Evolutionary conservation across 2,888 invertebrate genomes (phyloP).

Genomic region (Drosophila prostipennis): DNA sequence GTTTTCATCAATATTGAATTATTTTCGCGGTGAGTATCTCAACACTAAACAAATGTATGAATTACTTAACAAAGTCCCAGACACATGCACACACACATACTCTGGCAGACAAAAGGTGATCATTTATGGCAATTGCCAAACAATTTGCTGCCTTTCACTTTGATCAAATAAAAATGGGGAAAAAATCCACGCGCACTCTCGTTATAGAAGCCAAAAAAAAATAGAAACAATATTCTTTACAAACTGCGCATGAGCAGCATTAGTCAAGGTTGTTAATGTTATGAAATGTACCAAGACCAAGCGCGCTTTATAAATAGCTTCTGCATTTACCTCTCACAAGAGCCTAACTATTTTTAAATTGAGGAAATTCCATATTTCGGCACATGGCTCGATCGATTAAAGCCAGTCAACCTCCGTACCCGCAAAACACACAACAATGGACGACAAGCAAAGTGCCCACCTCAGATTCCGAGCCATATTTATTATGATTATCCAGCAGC

Average conservation of each 20-base stretch:
- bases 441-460: conserved; percentile 10
- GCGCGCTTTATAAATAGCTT: conserved; percentile 55
- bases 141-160: conserved; percentile 73
- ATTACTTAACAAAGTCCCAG: conserved; percentile 41
- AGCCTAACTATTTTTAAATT: conserved; percentile 68
- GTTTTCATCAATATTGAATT: conserved; percentile 99
- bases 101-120: conserved; percentile 45
- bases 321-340: conserved; percentile 50
- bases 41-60: conserved; percentile 53
- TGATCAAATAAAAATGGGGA: conserved; percentile 33
- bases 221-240: conserved; percentile 61
- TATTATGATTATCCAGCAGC: conserved; percentile 35
- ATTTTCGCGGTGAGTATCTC: conserved; percentile 93
- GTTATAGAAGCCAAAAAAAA: neutral
- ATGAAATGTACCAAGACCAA: conserved; percentile 52
- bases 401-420: conserved; percentile 12
- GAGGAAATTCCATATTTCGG: conserved; percentile 70
- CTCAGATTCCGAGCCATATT: conserved; percentile 23
- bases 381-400: conserved; percentile 50
- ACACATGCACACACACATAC: neutral
- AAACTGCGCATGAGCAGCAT: conserved; percentile 65
- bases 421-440: neutral
- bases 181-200: conserved; percentile 63
- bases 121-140: conserved; percentile 61
- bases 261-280: conserved; percentile 74